Evolutionary conservation across 2,113 vertebrate species (phyloP), one percentile per base, ranked within the genome.

Genomic region (Pampusana beccarii): DNA sequence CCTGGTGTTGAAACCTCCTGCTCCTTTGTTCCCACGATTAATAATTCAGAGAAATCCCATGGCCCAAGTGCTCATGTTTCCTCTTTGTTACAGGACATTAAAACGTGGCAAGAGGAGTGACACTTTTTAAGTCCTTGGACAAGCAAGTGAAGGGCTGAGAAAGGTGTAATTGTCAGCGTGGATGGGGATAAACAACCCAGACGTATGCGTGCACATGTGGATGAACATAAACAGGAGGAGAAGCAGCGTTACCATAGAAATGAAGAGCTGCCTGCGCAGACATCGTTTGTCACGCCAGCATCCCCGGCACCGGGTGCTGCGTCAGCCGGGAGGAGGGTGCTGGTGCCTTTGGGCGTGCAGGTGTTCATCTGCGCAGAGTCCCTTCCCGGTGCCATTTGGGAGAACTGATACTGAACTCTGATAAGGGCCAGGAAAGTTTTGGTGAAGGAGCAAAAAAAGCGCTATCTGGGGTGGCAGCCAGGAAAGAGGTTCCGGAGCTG

Each of bases 241-340:
- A 73, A 95, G 61, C 50, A 61, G 94, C 17, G 91, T 97, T 97
- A 54, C 95, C 96, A 97, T 96, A 96, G 96, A 95, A 97, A 96
- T 97, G 89, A 79, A 36, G 91, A 89, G 93, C 93, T 91, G 96
- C 91, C 77, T 79, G 74, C 11, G 4, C 94, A 85, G 78, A 25
- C 66, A 86, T 69, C 31, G 7, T 73, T 93, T 90, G 84, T 91
- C 93, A 90, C 96, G 85, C 88, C 94, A 82, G 78, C 94, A 80
- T 89, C 95, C 36, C 64, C 57, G 91, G 86, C 90, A 87, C 9
- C 2, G 38, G 58, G 48, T 54, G 48, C 65, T 87, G 94, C 74
- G 64, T 56, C 69, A 71, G 90, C 88, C 92, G 44, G 19, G 65
- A 9, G 0, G 19, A 28, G 60, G 11, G 73, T 31, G 90, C 64